These are phyloP conservation scores for Ceryle rudis DNA, from an alignment of 2,797 vertebrate genomes.

Conservation along the genomic window DNA sequence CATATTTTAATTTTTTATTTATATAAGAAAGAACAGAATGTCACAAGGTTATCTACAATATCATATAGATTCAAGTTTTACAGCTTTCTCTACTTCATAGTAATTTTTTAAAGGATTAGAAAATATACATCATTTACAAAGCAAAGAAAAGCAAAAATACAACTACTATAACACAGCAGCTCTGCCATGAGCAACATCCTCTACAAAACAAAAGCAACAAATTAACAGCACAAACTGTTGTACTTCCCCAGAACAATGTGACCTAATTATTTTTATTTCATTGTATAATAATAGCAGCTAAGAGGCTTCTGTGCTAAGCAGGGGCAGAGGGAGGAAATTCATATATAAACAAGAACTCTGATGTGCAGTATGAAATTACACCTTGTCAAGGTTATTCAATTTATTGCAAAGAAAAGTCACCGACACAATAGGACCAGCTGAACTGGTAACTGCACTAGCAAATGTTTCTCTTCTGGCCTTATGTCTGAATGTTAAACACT, in stretches of 20 bases:
- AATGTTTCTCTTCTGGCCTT: not conserved
- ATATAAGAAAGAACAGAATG: not conserved
- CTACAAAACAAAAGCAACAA: not conserved
- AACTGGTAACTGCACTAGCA: not conserved
- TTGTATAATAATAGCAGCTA: not conserved
- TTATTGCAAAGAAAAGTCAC: not conserved
- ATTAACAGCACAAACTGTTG: not conserved
- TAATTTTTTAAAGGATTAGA: not conserved
- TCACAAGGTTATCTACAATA: not conserved
- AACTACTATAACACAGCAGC: not conserved
- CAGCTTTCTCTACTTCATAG: not conserved
- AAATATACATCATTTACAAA: not conserved
- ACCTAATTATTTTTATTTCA: not conserved
- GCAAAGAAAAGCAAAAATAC: not conserved
- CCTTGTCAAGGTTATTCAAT: not conserved
- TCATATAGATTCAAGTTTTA: not conserved
- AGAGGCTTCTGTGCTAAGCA: not conserved
- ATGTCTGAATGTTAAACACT: accelerated
- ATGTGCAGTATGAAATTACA: not conserved
- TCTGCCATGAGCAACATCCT: not conserved
- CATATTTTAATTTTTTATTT: not conserved
- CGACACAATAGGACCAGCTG: not conserved
- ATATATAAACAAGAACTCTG: not conserved
- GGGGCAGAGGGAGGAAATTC: not conserved
- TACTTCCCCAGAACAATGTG: not conserved